Evolutionary conservation across 1,140 invertebrate species (phyloP), one percentile per base, ranked within the genome.

Genomic region (Wiebesia pumilae): DNA sequence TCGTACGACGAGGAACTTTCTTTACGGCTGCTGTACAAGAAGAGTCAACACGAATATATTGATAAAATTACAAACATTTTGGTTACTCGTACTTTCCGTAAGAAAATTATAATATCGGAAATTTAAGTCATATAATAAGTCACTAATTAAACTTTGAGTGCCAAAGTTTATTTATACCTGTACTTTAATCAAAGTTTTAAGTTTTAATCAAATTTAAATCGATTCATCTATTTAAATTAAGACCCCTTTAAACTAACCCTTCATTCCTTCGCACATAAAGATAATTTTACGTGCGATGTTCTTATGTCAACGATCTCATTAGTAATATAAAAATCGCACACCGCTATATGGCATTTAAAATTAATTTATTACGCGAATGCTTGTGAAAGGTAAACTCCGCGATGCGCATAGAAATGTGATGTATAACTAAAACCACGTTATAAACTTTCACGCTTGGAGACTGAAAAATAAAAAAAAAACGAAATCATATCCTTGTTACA

Each of bases 371-470:
- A 71, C 21, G 43, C 6, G 24, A 65, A 78, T 69, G 43, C 47
- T 84, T n/a, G 21, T 30, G 27, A n/a, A 51, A 84, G 77, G 33
- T 21, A 33, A 67, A 38, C 30, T 43, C 24, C 33, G 43, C 33
- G 62, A 40, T 21, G 24, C 3, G 10, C 7, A 54, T 14, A 12
- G 33, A 58, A 38, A 33, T 51, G 51, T 3, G 43, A 69, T 58
- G 30, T 30, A 43, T 69, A 54, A 62, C 38, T 43, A 33, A 83
- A 38, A 65, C 40, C 0, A 27, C 40, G 51, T 85, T 69, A 58
- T 85, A 86, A 86, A 81, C 24, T 80, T 67, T 83, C 43, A 83
- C 79, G 67, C 81, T 54, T 69, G 16, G 73, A 78, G 58, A 33
- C 30, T 69, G 73, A n/a, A 81, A 54, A 86, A 83, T 83, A 77